Evolutionary conservation across 1,140 invertebrate genomes (phyloP).

Genomic region (Ephestia elutella): DNA sequence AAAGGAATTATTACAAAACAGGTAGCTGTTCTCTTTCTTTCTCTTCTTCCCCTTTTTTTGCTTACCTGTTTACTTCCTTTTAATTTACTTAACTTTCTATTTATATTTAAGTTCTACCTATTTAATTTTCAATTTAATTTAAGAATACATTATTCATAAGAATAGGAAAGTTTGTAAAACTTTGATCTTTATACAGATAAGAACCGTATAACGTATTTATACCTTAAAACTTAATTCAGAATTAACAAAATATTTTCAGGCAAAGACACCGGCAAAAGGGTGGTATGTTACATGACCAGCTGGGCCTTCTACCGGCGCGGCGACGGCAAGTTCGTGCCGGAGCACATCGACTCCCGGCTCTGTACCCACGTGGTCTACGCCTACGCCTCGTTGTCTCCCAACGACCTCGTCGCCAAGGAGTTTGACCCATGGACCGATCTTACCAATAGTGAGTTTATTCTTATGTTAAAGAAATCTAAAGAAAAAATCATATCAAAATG

Average conservation of each 20-base stretch:
- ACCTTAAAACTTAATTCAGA: no score
- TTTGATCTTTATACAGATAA: no score
- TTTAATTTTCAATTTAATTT: no score
- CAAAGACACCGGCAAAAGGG: constrained; percentile 67
- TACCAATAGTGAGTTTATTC: constrained; percentile 82
- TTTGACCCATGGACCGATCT: constrained; percentile 91
- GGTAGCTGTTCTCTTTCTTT: neutral
- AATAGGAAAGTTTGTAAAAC: no score
- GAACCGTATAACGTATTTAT: no score
- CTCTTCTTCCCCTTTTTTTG: neutral
- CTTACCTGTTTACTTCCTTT: neutral
- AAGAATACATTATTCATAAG: no score
- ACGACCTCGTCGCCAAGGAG: constrained; percentile 82
- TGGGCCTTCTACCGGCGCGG: constrained; percentile 91
- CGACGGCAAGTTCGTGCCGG: constrained; percentile 89
- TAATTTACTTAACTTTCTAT: neutral
- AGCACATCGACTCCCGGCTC: constrained; percentile 84
- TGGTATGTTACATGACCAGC: constrained; percentile 91
- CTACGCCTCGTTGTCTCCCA: constrained; percentile 88
- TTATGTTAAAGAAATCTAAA: neutral
- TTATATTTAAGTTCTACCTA: no score
- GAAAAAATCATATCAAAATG: neutral
- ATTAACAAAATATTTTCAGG: constrained; percentile 35
- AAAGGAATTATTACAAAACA: neutral
- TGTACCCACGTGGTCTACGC: constrained; percentile 94